Base-by-base conservation (phyloP, 2,888 invertebrate genomes). In the Erebia ligea region DNA sequence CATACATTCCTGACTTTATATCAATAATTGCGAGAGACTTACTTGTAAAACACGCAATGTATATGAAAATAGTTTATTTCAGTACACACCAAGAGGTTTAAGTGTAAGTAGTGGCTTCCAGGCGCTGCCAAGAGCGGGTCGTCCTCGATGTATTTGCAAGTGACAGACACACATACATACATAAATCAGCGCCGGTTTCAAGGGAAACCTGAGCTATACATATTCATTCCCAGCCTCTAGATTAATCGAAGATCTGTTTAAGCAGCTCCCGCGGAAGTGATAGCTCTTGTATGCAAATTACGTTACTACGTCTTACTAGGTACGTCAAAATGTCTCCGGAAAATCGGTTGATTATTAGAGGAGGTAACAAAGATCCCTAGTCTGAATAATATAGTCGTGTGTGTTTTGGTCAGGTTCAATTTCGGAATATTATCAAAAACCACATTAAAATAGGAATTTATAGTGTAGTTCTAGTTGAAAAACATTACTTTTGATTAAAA, bases 111-210 rank as follows among this genome's bases (percentile, higher is more conserved):
- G 62, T 48, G 15, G 6, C 48, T 62, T 62, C 45, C 42, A 54
- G 64, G 48, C 21, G 25, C 65, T 62, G 71, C 67, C 65, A 34
- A 72, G 69, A 69, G 25, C 69, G 69, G 50, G 52, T 17, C 56
- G 56, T 65, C 48, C 42, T 25, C 67, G 69, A 52, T 64, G 58
- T 67, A 67, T 70, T 72, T 73, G 73, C 69, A 63, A 70, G 72
- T 72, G 73, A 72, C 73, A 73, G 69, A 72, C 72, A 67, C 52
- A 69, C 67, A 67, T 57, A 68, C 67, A 61, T 69, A 69, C 64
- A 54, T 64, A 64, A 64, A 64, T 63, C 64, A 64, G 34, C 54
- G 64, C 40, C 19, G 34, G 61, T 17, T 61, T 15, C 50, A 2
- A 50, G 63, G 50, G 50, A 40, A 54, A 15, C 63, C 63, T 10